Evolutionary conservation across 2,888 invertebrate genomes (phyloP), one percentile per base, ranked within the genome.

Genomic region (Anoplius nigerrimus): DNA sequence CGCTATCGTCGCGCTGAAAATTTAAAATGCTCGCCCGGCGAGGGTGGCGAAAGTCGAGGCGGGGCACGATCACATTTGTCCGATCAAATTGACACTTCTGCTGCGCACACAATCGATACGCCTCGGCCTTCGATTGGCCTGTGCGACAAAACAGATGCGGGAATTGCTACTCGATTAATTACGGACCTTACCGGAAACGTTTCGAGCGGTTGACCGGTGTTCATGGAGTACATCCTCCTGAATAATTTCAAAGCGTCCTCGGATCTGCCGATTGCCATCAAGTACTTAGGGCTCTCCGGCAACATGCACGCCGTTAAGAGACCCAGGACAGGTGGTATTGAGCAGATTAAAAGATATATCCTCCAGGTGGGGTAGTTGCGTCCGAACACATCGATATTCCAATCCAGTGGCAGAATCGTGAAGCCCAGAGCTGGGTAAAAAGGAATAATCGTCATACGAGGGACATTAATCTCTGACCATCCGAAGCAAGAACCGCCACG

Each of bases 261-360:
- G 62, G 92, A 91, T 71, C 91, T 89, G 0, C 94, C 94, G 45
- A 91, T 90, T 2, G 93, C 91, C 91, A 95, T 92, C 11, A 95
- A 90, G 86, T 93, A 94, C 87, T 95, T 95, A 5, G 95, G 95
- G 82, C 94, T 95, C 86, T 95, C 95, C 0, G 95, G 95, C 66
- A 94, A 86, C 70, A 91, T 90, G 74, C 92, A 88, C 72, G 93
- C 90, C 0, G 91, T 90, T 22, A 93, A 70, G 0, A 94, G 93
- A 8, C 94, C 92, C 0, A 94, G 76, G 0, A 96, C 85, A 27
- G 94, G 93, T 16, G 95, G 94, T 69, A 95, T 81, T 42, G 90
- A 88, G 75, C 90, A 88, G 21, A 83, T 75, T 71, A 88, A 65
- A 59, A 88, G 79, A 78, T 91, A 91, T 56, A 91, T 86, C 48